These are phyloP conservation scores for Ceyx margarethae DNA, from an alignment of 2,113 vertebrate species.

Conservation along the genomic window DNA sequence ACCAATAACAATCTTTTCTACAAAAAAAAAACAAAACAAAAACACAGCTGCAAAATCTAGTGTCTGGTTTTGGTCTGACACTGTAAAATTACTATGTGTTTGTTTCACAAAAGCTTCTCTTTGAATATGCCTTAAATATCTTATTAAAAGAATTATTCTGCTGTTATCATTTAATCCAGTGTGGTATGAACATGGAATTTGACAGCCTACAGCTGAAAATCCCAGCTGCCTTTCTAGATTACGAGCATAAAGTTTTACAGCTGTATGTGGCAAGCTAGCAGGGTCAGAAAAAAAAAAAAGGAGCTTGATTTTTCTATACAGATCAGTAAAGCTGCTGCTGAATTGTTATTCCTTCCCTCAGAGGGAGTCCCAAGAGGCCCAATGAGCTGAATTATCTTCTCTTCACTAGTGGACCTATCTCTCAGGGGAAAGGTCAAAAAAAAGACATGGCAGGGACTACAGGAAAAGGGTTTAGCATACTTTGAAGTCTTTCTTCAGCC, in stretches of 20 bases:
- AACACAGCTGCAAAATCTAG: background rate
- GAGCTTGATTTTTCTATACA: conserved; percentile 4
- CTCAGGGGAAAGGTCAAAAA: conserved; percentile 10
- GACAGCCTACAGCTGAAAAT: conserved; percentile 43
- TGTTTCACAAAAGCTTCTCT: conserved; percentile 2
- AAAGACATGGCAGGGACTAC: background rate
- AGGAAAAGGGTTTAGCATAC: background rate
- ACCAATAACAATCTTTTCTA: background rate
- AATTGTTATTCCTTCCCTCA: conserved; percentile 26
- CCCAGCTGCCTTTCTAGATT: conserved; percentile 50
- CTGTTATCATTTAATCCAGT: conserved; percentile 43
- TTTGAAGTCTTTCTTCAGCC: background rate
- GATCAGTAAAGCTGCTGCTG: background rate
- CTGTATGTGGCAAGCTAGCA: background rate
- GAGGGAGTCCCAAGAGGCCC: background rate
- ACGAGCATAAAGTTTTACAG: conserved; percentile 28
- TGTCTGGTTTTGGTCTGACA: background rate
- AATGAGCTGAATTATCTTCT: conserved; percentile 2
- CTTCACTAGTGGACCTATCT: background rate
- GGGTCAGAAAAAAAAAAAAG: conserved; percentile 45
- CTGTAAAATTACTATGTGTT: background rate
- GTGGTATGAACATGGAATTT: conserved; percentile 33
- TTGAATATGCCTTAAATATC: background rate
- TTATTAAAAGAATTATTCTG: conserved; percentile 31
- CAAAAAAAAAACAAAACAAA: background rate